These are phyloP conservation scores for Zeus faber DNA, from an alignment of 2,113 vertebrate species.

Conservation along the genomic window DNA sequence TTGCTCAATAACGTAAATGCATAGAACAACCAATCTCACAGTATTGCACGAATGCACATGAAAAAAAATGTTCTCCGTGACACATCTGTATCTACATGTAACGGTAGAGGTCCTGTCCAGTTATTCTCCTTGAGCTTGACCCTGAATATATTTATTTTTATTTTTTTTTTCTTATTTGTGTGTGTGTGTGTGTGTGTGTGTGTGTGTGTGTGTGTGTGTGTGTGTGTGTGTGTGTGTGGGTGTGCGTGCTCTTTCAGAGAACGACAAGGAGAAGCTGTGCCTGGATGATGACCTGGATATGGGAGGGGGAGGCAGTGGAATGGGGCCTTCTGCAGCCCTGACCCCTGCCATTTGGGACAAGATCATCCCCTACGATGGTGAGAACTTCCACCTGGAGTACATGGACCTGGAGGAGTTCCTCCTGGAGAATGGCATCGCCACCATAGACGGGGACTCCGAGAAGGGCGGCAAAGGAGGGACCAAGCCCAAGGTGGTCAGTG, in stretches of 20 bases:
- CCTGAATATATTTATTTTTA: background rate
- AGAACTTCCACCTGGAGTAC: slow-evolving; percentile 95
- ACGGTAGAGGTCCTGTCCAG: too few relatives aligned
- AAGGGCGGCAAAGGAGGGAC: slow-evolving; percentile 12
- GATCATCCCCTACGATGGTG: slow-evolving; percentile 90
- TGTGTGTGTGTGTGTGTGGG: background rate
- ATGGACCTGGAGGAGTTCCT: slow-evolving; percentile 99
- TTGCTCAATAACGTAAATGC: too few relatives aligned
- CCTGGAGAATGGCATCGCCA: slow-evolving; percentile 89
- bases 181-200: background rate
- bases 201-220: background rate
- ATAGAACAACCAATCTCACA: too few relatives aligned
- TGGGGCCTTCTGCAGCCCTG: slow-evolving; percentile 88
- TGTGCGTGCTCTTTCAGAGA: slow-evolving; percentile 54
- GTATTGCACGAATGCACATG: too few relatives aligned
- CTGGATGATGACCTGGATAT: slow-evolving; percentile 39
- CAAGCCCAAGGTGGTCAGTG: background rate
- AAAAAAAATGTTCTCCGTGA: too few relatives aligned
- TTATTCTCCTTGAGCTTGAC: too few relatives aligned
- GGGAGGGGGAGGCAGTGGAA: slow-evolving; percentile 49
- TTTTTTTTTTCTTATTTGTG: background rate
- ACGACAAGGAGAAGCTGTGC: slow-evolving; percentile 68
- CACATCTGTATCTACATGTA: too few relatives aligned
- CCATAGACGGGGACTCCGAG: slow-evolving; percentile 52
- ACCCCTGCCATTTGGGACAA: slow-evolving; percentile 97